These are phyloP conservation scores for Poicephalus meyeri DNA, from an alignment of 2,113 vertebrate species.

Conservation along the genomic window DNA sequence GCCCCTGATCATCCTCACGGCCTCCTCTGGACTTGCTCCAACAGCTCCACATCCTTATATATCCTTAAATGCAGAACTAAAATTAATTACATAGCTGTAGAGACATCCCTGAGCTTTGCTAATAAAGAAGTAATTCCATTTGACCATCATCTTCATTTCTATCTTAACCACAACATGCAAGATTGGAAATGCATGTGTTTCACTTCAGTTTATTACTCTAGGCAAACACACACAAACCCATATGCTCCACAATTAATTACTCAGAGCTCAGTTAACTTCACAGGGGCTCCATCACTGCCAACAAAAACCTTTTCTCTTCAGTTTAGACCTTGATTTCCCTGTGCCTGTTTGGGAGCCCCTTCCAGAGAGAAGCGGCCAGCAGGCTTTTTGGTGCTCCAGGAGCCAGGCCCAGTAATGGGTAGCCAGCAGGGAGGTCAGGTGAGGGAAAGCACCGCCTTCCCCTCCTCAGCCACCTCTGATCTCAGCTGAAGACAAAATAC, in stretches of 20 bases:
- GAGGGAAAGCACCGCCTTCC: not conserved
- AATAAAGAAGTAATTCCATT: constrained; percentile 60
- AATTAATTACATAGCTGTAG: constrained; percentile 33
- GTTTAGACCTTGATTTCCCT: not conserved
- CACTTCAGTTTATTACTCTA: constrained; percentile 33
- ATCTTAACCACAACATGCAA: not conserved
- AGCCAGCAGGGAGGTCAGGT: not conserved
- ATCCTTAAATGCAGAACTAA: constrained; percentile 1
- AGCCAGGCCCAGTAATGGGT: accelerated
- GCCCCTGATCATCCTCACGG: not conserved
- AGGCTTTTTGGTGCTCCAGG: accelerated
- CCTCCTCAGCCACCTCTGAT: not conserved
- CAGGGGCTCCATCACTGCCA: not conserved
- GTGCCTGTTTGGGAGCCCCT: not conserved
- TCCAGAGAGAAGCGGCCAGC: not conserved
- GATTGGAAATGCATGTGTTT: constrained; percentile 38
- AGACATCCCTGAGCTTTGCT: constrained; percentile 24
- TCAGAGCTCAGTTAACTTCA: not conserved
- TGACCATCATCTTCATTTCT: constrained; percentile 61
- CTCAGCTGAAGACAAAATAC: not conserved
- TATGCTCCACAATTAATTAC: not conserved
- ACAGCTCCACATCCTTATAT: not conserved
- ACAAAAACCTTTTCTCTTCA: not conserved
- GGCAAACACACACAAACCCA: not conserved
- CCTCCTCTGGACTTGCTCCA: not conserved